Conservation (phyloP, 2,888 invertebrate genomes). For the Lordiphosa andalusiaca region DNA sequence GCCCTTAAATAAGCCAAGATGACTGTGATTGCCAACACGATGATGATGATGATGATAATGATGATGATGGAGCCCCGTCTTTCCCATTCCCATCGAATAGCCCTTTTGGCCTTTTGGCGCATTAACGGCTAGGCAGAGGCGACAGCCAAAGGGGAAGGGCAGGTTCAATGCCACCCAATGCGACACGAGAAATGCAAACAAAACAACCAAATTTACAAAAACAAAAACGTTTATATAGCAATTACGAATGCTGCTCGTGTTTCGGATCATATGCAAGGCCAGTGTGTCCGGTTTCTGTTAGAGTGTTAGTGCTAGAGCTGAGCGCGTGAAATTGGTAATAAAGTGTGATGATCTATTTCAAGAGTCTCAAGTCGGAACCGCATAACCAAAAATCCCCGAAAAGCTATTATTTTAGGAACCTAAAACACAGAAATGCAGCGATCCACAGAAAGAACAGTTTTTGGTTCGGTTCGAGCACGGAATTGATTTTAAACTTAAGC, state of each 20-base stretch:
- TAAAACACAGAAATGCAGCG: too few species aligned
- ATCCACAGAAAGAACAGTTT: too few species aligned
- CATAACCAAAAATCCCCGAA: too few species aligned
- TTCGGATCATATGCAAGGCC: conserved; percentile 42
- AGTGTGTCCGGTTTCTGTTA: background rate
- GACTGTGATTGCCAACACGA: conserved; percentile 34
- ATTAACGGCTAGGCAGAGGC: conserved; percentile 56
- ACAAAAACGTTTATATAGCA: conserved; percentile 62
- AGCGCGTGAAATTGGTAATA: conserved; percentile 1
- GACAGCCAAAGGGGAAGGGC: conserved; percentile 16
- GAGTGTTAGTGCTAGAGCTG: conserved; percentile 18
- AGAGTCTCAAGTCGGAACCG: too few species aligned
- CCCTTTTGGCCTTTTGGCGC: conserved; percentile 62
- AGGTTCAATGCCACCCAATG: conserved; percentile 68
- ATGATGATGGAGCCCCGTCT: conserved; percentile 25
- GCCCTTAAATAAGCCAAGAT: conserved; percentile 57
- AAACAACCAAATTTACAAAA: conserved; percentile 58
- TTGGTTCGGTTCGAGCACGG: too few species aligned
- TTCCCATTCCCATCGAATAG: conserved; percentile 16
- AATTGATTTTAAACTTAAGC: too few species aligned
- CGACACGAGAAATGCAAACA: conserved; percentile 55
- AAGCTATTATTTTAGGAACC: too few species aligned
- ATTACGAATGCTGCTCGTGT: conserved; percentile 66
- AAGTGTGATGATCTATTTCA: too few species aligned
- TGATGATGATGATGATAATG: conserved; percentile 19